Evolutionary conservation across 2,797 vertebrate genomes (phyloP).

Genomic region (Xiphophorus birchmanni): DNA sequence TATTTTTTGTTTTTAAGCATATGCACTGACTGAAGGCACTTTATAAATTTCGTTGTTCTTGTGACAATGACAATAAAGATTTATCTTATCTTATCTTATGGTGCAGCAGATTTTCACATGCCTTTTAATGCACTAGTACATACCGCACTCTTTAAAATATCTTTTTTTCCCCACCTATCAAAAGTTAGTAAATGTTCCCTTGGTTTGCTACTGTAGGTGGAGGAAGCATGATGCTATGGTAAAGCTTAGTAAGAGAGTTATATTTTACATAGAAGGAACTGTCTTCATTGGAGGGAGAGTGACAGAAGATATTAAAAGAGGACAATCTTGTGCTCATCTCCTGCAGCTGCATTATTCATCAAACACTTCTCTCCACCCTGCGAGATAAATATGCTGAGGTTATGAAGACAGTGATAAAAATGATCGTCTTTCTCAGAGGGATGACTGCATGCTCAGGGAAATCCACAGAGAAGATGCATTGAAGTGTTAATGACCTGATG

Average conservation of each 20-base stretch:
- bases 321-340: background rate
- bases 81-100: too few relatives aligned
- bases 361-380: background rate
- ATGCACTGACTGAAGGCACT: too few relatives aligned
- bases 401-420: background rate
- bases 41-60: too few relatives aligned
- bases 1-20: too few relatives aligned
- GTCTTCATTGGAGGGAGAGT: background rate
- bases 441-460: background rate
- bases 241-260: background rate
- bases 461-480: background rate
- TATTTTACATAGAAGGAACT: background rate
- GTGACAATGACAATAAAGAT: too few relatives aligned
- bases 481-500: background rate
- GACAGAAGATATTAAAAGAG: background rate
- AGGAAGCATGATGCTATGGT: background rate
- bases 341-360: conserved; percentile 5
- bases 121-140: too few relatives aligned
- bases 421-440: background rate
- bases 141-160: background rate
- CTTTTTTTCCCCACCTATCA: background rate
- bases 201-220: background rate
- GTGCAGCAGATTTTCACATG: too few relatives aligned
- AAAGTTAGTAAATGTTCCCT: background rate
- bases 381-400: background rate